Percentiles rank a stretch among this genome's conserved stretches.
These are phyloP conservation scores for Stomatorhinus walkeri DNA, from an alignment of 2,797 vertebrate genomes.

Conservation along the genomic window DNA sequence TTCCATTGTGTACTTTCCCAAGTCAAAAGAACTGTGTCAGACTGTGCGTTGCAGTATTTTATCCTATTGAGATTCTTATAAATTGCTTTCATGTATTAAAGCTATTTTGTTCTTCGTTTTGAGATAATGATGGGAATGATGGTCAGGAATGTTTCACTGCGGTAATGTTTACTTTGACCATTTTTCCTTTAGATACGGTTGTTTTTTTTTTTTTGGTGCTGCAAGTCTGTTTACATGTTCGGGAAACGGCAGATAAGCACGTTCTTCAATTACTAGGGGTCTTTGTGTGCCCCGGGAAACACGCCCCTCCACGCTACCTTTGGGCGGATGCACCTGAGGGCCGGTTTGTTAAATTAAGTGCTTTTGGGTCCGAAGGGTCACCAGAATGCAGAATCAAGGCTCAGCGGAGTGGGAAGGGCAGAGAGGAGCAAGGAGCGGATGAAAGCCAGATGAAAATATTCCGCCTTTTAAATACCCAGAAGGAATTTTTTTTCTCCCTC, in stretches of 20 bases:
- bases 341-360: background rate
- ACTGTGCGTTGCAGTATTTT: background rate
- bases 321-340: background rate
- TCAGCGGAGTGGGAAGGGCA: background rate
- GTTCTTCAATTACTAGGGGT: background rate
- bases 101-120: background rate
- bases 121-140: background rate
- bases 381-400: background rate
- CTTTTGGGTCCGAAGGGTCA: background rate
- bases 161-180: background rate
- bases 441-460: background rate
- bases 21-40: background rate
- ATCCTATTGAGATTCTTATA: background rate
- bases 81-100: background rate
- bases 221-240: background rate
- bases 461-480: background rate
- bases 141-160: background rate
- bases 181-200: background rate
- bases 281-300: background rate
- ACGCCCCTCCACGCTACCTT: background rate
- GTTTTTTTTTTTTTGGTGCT: background rate
- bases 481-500: background rate
- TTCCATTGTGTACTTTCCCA: background rate
- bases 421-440: background rate
- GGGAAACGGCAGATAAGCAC: background rate